Evolutionary conservation across 1,140 invertebrate genomes (phyloP).

Genomic region (Aethina tumida): DNA sequence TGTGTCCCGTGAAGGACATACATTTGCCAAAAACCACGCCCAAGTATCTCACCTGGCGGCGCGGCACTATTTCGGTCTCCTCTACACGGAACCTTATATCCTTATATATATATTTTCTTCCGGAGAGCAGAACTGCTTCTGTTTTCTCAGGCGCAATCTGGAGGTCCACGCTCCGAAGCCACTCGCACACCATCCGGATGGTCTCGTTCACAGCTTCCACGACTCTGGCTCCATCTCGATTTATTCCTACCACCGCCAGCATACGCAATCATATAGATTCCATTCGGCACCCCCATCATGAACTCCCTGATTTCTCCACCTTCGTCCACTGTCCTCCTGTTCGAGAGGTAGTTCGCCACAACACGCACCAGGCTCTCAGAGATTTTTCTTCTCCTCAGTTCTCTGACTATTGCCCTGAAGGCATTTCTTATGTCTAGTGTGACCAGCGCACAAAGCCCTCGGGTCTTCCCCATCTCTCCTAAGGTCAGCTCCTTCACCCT

Average conservation of each 20-base stretch:
- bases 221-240: conserved; percentile 8
- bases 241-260: conserved; percentile 10
- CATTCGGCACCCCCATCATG: conserved; percentile 18
- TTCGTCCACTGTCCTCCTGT: conserved; percentile 4
- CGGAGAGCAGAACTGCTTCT: conserved; percentile 15
- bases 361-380: conserved; percentile 3
- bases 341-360: conserved; percentile 2
- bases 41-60: conserved; percentile 12
- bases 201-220: conserved; percentile 12
- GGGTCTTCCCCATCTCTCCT: too few relatives aligned
- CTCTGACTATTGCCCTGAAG: conserved; percentile 7
- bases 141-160: conserved; percentile 21
- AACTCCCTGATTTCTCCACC: conserved; percentile 10
- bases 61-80: conserved; percentile 3
- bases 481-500: too few relatives aligned
- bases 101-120: not conserved
- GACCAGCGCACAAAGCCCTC: too few relatives aligned
- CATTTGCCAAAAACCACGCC: conserved; percentile 8
- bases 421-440: conserved; percentile 13
- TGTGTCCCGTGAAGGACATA: conserved; percentile 6
- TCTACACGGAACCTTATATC: not conserved
- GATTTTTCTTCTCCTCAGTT: conserved; percentile 4
- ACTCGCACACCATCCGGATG: conserved; percentile 6
- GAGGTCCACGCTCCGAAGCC: conserved; percentile 15
- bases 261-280: conserved; percentile 3